Percentiles rank a stretch among this genome's conserved stretches.
These are phyloP conservation scores for Tringa solitaria DNA, from an alignment of 2,113 vertebrate genomes.

Conservation along the genomic window DNA sequence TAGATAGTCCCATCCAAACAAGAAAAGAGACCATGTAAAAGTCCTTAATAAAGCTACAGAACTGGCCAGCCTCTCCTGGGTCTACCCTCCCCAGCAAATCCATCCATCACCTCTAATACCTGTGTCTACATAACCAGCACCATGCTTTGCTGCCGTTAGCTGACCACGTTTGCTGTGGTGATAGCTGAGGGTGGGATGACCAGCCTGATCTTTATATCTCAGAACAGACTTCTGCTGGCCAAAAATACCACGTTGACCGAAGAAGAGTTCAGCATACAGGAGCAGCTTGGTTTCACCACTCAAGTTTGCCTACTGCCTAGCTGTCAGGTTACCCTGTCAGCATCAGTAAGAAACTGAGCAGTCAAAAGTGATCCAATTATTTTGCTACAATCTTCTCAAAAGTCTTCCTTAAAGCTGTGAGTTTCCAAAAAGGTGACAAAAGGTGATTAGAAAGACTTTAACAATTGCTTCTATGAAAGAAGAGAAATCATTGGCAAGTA, in stretches of 20 bases:
- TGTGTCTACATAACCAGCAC: neutral
- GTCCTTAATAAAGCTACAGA: neutral
- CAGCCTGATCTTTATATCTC: neutral
- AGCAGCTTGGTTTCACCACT: neutral
- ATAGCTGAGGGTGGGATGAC: neutral
- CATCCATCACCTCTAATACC: neutral
- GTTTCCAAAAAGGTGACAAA: neutral
- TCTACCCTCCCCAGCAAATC: neutral
- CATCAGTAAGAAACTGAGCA: neutral
- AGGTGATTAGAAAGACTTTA: neutral
- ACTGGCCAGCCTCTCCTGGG: neutral
- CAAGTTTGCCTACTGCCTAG: neutral
- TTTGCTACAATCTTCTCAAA: neutral
- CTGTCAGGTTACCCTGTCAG: neutral
- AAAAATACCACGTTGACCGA: neutral
- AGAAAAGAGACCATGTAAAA: neutral
- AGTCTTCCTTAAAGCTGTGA: neutral
- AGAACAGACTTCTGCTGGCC: neutral
- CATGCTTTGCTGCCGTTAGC: neutral
- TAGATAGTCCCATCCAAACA: neutral
- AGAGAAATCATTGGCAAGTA: neutral
- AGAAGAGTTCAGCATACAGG: neutral
- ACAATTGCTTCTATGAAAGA: neutral
- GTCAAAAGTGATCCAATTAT: neutral
- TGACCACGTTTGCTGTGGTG: accelerated